Conservation (phyloP, 2,797 vertebrate species). For the Oreonectes daqikongensis region DNA sequence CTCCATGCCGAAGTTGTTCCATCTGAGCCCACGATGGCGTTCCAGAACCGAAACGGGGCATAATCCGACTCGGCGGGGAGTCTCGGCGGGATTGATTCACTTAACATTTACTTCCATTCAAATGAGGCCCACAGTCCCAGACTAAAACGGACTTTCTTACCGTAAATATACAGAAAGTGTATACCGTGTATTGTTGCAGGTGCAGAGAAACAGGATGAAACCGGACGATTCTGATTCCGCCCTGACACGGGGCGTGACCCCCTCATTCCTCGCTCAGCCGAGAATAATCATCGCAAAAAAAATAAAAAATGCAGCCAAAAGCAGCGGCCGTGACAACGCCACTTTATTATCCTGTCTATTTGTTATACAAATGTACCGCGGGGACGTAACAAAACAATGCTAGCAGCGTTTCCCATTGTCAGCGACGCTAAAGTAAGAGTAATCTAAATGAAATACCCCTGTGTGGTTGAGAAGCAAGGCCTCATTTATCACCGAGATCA, state of each 20-base stretch:
- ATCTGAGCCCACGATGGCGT: constrained; percentile 33
- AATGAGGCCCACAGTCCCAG: constrained; percentile 38
- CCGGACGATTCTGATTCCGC: constrained; percentile 25
- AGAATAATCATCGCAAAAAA: constrained; percentile 40
- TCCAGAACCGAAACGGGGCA: constrained; percentile 18
- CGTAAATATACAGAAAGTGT: constrained; percentile 7
- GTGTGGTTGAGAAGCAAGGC: constrained; percentile 36
- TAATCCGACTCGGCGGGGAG: constrained; percentile 38
- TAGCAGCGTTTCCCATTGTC: constrained; percentile 51
- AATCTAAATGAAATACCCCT: constrained; percentile 56
- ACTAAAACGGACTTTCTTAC: neutral
- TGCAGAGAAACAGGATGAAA: constrained; percentile 42
- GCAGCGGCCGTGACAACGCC: constrained; percentile 55
- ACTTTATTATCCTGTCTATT: constrained; percentile 62
- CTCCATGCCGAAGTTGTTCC: constrained; percentile 39
- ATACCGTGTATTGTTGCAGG: constrained; percentile 53
- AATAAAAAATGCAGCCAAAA: constrained; percentile 55
- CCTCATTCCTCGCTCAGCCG: constrained; percentile 25
- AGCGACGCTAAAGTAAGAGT: constrained; percentile 53
- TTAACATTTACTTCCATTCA: constrained; percentile 58
- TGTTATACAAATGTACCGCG: constrained; percentile 56
- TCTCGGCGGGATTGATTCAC: constrained; percentile 52
- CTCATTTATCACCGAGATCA: constrained; percentile 60
- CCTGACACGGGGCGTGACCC: constrained; percentile 43
- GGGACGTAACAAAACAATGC: constrained; percentile 62